Conservation (phyloP, 2,888 invertebrate species). For the Galeopsomyia nigrocyanea region DNA sequence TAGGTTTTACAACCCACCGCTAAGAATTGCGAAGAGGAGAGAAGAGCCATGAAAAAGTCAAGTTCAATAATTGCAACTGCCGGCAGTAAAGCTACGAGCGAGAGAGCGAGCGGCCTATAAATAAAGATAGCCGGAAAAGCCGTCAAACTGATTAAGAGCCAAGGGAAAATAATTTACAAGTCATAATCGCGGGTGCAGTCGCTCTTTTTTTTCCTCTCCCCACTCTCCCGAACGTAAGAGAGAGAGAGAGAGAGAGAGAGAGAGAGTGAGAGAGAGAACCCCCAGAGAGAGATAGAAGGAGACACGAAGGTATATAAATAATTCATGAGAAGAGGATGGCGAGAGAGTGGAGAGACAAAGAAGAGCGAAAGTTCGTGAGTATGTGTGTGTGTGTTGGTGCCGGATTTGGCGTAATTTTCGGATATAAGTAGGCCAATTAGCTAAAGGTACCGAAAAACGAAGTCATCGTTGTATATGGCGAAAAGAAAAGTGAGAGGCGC, state of each 20-base stretch:
- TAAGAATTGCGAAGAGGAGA: too few species aligned
- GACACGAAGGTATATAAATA: conserved; percentile 60
- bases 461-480: conserved; percentile 3
- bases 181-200: conserved; percentile 10
- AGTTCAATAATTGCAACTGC: too few species aligned
- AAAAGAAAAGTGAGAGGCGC: neutral
- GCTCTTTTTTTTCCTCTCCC: conserved; percentile 25
- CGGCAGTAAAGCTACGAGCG: conserved; percentile 1
- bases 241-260: conserved; percentile 1
- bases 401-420: neutral
- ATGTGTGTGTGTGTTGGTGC: too few species aligned
- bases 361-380: conserved; percentile 24
- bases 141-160: neutral
- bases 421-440: conserved; percentile 19
- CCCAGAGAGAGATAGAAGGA: conserved; percentile 39
- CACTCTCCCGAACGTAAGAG: too few species aligned
- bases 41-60: too few species aligned
- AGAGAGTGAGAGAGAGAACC: conserved; percentile 5
- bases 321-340: conserved; percentile 56
- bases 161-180: conserved; percentile 19
- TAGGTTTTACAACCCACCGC: too few species aligned
- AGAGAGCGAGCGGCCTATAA: conserved; percentile 13
- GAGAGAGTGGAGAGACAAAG: conserved; percentile 36
- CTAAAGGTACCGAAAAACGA: conserved; percentile 24
- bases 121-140: neutral